Percentiles rank a stretch among this genome's conserved stretches.
Evolutionary conservation across 2,797 vertebrate genomes (phyloP).

Genomic region (Melanotaenia pygmaea): DNA sequence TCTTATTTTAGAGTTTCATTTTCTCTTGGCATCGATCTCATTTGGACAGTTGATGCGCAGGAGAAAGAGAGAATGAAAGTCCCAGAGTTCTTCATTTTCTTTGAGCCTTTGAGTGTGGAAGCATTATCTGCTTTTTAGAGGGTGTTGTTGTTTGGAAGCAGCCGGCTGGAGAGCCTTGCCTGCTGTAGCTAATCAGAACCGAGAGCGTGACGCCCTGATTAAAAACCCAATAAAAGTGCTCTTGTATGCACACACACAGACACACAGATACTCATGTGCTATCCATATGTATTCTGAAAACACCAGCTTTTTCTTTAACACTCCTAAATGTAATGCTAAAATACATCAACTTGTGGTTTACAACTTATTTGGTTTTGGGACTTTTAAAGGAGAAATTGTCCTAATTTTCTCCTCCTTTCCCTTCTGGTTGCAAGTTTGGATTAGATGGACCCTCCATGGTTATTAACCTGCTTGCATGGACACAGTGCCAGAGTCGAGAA

Average conservation of each 20-base stretch:
- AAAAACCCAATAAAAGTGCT: constrained; percentile 64
- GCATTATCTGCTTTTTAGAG: constrained; percentile 71
- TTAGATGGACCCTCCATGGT: constrained; percentile 28
- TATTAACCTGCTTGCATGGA: constrained; percentile 19
- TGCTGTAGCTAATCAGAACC: constrained; percentile 69
- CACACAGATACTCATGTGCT: not conserved
- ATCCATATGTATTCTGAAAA: constrained; percentile 21
- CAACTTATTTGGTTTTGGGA: not conserved
- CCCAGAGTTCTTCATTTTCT: constrained; percentile 58
- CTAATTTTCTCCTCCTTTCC: not conserved
- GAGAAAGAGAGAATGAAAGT: constrained; percentile 18
- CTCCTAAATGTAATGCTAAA: not conserved
- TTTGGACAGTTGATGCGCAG: constrained; percentile 37
- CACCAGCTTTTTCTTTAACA: constrained; percentile 1
- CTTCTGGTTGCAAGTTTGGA: constrained; percentile 5
- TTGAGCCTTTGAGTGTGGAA: constrained; percentile 49
- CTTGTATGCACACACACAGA: constrained; percentile 1
- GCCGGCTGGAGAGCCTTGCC: constrained; percentile 62
- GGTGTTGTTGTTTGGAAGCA: constrained; percentile 69
- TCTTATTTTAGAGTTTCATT: constrained; percentile 60
- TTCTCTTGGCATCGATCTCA: constrained; percentile 65
- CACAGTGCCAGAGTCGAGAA: constrained; percentile 3
- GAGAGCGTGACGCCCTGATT: constrained; percentile 73
- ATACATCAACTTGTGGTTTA: not conserved
- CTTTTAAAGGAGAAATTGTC: not conserved